Evolutionary conservation across 2,797 vertebrate species (phyloP).

Genomic region (Rachycentron canadum): DNA sequence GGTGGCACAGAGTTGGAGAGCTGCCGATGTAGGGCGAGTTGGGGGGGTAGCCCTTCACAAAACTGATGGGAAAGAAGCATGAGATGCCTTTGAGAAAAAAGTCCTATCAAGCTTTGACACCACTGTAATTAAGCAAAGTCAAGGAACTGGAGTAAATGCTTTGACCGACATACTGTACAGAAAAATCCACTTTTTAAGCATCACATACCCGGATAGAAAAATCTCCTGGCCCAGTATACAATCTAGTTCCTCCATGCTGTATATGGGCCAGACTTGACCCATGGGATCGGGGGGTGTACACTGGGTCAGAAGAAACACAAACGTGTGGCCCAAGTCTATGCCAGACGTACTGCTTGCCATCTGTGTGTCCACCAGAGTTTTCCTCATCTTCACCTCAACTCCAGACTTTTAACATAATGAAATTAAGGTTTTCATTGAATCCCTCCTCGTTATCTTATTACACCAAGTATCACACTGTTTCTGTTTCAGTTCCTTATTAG

Average conservation of each 20-base stretch:
- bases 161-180: neutral
- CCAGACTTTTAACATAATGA: neutral
- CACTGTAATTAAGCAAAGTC: neutral
- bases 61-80: conserved; percentile 81
- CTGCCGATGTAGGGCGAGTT: conserved; percentile 98
- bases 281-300: no score
- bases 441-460: neutral
- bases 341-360: no score
- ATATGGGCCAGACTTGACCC: no score
- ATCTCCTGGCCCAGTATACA: no score
- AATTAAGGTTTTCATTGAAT: neutral
- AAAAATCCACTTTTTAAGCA: neutral
- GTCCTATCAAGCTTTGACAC: neutral
- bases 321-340: no score
- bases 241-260: no score
- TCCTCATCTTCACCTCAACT: neutral
- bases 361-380: neutral
- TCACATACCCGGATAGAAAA: no score
- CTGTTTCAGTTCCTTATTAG: neutral
- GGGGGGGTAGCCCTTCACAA: conserved; percentile 96
- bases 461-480: neutral
- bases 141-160: neutral
- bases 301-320: no score
- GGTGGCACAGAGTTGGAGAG: conserved; percentile 96
- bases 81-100: neutral